Evolutionary conservation across 2,888 invertebrate species (phyloP), one percentile per base, ranked within the genome.

Genomic region (Andrena praecox): DNA sequence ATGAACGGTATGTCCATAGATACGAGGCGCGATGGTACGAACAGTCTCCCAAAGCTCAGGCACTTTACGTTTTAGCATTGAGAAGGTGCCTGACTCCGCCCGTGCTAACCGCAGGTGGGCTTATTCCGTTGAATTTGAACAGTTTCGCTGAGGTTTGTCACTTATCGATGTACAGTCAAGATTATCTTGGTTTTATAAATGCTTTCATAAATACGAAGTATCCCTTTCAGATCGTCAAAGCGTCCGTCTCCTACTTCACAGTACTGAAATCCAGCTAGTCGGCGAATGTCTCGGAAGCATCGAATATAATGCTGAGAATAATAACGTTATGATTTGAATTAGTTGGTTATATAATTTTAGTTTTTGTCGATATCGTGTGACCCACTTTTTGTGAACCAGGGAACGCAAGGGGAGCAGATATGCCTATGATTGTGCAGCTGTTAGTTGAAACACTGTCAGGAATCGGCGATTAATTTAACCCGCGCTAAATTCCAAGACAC

Each of bases 211-310:
- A 54, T 20, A 20, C 20, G 1, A 10, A 0, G 6, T 35, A n/a
- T 20, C 16, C 12, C 20, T 74, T 48, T 48, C 66, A 74, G 68
- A 62, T 75, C 2, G 31, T 75, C 8, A 74, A 74, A 48, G 16
- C 59, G 2, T 74, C 74, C 8, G 31, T 74, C 7, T 74, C 74
- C 3, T 74, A 74, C 20, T 67, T 50, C 12, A 74, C 66, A 33
- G 56, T 73, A 31, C 20, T 73, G 8, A 35, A 56, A 2, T 8
- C 42, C 2, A 5, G 20, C 0, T 66, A 66, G 54, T 42, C 35
- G 10, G 12, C 16, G n/a, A 2, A 33, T 12, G 1, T 1, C 4
- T 50, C 27, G 5, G 42, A 12, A 27, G n/a, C 33, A 6, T 10
- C n/a, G 16, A 1, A 7, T 31, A 31, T 33, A 62, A 62, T 62